These are phyloP conservation scores for Drosophila phalerata DNA, from an alignment of 2,888 invertebrate species.

Conservation along the genomic window DNA sequence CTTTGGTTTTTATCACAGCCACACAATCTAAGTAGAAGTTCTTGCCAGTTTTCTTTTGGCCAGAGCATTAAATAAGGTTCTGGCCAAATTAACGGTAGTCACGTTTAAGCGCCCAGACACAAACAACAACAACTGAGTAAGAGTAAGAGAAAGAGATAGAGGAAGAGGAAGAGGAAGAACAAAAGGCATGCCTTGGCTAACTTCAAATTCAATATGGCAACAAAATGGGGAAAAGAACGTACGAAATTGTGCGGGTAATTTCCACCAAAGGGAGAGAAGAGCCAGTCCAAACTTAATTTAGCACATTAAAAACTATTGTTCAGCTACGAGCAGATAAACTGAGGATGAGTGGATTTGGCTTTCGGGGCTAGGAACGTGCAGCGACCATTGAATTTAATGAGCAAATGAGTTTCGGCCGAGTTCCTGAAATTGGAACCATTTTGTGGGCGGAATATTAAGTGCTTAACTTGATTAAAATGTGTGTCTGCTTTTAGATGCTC, in stretches of 20 bases:
- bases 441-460: slow-evolving; percentile 45
- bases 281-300: slow-evolving; percentile 69
- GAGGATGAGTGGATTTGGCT: slow-evolving; percentile 21
- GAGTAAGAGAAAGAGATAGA: slow-evolving; percentile 22
- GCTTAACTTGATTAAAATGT: slow-evolving; percentile 45
- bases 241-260: slow-evolving; percentile 61
- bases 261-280: slow-evolving; percentile 27
- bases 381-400: slow-evolving; percentile 67
- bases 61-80: slow-evolving; percentile 63
- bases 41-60: slow-evolving; percentile 42
- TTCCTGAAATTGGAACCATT: slow-evolving; percentile 41
- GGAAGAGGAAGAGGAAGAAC: slow-evolving; percentile 27
- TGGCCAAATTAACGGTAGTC: slow-evolving; percentile 78
- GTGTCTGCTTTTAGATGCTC: slow-evolving; percentile 3
- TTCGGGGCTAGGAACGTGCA: slow-evolving; percentile 55
- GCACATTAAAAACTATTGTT: slow-evolving; percentile 79
- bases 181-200: slow-evolving; percentile 53
- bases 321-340: slow-evolving; percentile 23
- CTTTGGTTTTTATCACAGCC: slow-evolving; percentile 41
- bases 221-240: slow-evolving; percentile 12
- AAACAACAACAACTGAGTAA: slow-evolving; percentile 48
- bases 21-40: slow-evolving; percentile 53
- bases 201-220: slow-evolving; percentile 60
- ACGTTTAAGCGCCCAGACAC: slow-evolving; percentile 66
- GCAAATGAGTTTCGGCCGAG: slow-evolving; percentile 51